Base-by-base conservation (phyloP, 2,888 invertebrate genomes). In the Limnephilus lunatus region DNA sequence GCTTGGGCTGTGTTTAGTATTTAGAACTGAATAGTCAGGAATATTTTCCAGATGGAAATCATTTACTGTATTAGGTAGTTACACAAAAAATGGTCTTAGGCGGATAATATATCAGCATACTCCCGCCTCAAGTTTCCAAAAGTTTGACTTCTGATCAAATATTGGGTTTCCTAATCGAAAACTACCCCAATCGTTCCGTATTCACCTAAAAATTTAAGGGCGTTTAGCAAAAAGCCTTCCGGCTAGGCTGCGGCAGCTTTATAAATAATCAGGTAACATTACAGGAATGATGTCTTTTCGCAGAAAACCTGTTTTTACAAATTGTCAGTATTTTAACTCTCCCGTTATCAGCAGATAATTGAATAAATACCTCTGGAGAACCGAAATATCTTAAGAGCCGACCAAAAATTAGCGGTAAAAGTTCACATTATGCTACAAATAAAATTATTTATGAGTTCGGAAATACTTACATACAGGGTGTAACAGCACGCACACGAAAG, bases 371-470 rank as follows among this genome's bases (percentile, higher is more conserved):
- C 53, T 32, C 68, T 15, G 31, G 25, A 30, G 35, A 35, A 68
- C 88, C 32, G 80, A 88, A 80, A 88, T 88, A 88, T 88, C 80
- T 88, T 25, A 88, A 88, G 88, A 68, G 80, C 88, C 32, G 88
- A 30, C 80, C 25, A 32, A 48, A 80, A 88, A 87, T 31, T 32
- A 88, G 31, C 88, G 12, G 19, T 68, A 5, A 31, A 32, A 68
- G 68, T 88, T 39, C 44, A 85, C n/a, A 32, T 88, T 88, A 88
- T 80, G 31, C 19, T 89, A 30, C 81, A 81, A 30, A 89, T 89
- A 81, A 92, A 92, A 90, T n/a, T 90, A 89, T 92, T 92, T 92
- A 92, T 85, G 92, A 80, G 92, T n/a, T 68, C 90, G n/a, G 81
- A 90, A 92, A 92, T 90, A 90, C 85, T 53, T 39, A 44, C 32